These are phyloP conservation scores for Alligator sinensis DNA, from an alignment of 2,113 vertebrate species.

Conservation along the genomic window DNA sequence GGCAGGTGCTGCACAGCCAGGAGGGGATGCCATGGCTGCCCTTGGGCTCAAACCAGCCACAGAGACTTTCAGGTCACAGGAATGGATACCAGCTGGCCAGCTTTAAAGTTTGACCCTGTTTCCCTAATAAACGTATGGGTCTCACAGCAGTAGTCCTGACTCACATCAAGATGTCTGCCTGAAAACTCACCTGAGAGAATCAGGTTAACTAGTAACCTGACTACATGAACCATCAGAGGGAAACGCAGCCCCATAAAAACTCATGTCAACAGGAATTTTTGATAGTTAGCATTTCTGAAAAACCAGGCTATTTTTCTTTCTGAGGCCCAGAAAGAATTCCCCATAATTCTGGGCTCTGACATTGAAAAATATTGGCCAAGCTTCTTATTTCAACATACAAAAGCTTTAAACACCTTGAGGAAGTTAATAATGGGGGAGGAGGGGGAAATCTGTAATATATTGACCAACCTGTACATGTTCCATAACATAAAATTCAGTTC, in stretches of 20 bases:
- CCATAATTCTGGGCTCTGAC: not conserved
- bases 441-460: not conserved
- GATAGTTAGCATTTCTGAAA: not conserved
- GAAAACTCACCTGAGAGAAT: not conserved
- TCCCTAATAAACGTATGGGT: not conserved
- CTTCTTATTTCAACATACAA: not conserved
- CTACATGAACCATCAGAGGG: not conserved
- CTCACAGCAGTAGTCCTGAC: not conserved
- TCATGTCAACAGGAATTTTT: not conserved
- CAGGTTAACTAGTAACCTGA: not conserved
- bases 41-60: too few relatives aligned
- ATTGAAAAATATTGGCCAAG: not conserved
- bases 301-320: not conserved
- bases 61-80: not conserved
- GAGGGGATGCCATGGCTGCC: too few relatives aligned
- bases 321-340: not conserved
- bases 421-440: not conserved
- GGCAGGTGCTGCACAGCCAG: too few relatives aligned
- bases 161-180: not conserved
- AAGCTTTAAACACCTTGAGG: not conserved
- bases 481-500: conserved; percentile 96
- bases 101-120: not conserved
- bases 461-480: conserved; percentile 87
- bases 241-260: not conserved
- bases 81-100: not conserved